A percentile compares a stretch with the other conserved stretches of the same genome.
Evolutionary conservation across 1,140 invertebrate species (phyloP).

Genomic region (Panagrolaimus sp.): DNA sequence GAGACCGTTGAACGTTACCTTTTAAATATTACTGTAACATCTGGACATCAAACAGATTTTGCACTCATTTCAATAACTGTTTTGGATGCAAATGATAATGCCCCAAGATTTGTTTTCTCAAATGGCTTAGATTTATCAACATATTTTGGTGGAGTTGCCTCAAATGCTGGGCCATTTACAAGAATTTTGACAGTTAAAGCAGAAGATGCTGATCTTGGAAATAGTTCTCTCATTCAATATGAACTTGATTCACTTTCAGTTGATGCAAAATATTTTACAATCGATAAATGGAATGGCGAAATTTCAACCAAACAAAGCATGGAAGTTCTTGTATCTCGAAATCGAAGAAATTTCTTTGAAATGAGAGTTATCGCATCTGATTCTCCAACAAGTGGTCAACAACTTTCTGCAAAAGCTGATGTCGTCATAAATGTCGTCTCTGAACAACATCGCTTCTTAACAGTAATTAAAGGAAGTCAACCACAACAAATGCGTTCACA

Average conservation of each 20-base stretch:
- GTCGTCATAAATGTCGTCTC: slow-evolving; percentile 46
- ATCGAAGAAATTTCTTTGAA: slow-evolving; percentile 39
- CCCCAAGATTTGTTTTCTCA: slow-evolving; percentile 40
- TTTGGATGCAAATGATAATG: slow-evolving; percentile 43
- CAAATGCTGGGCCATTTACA: slow-evolving; percentile 39
- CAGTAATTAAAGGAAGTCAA: slow-evolving; percentile 35
- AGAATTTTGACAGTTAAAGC: slow-evolving; percentile 48
- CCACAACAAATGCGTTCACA: slow-evolving; percentile 49
- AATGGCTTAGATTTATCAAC: slow-evolving; percentile 28
- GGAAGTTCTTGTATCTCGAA: slow-evolving; percentile 38
- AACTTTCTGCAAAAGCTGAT: slow-evolving; percentile 48
- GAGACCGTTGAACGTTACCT: slow-evolving; percentile 51
- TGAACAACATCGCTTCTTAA: slow-evolving; percentile 53
- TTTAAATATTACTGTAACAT: slow-evolving; percentile 53
- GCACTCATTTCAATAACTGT: slow-evolving; percentile 39
- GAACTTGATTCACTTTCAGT: slow-evolving; percentile 43
- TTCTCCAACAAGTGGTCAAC: slow-evolving; percentile 42
- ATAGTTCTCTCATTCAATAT: slow-evolving; percentile 47
- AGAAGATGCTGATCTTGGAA: slow-evolving; percentile 51
- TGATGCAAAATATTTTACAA: slow-evolving; percentile 51
- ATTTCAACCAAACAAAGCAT: slow-evolving; percentile 48
- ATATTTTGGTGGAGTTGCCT: slow-evolving; percentile 50
- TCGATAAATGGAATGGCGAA: slow-evolving; percentile 43
- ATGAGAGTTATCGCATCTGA: slow-evolving; percentile 51
- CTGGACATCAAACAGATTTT: slow-evolving; percentile 44